Base-by-base conservation (phyloP, 1,140 invertebrate genomes). In the Panonychus citri region DNA sequence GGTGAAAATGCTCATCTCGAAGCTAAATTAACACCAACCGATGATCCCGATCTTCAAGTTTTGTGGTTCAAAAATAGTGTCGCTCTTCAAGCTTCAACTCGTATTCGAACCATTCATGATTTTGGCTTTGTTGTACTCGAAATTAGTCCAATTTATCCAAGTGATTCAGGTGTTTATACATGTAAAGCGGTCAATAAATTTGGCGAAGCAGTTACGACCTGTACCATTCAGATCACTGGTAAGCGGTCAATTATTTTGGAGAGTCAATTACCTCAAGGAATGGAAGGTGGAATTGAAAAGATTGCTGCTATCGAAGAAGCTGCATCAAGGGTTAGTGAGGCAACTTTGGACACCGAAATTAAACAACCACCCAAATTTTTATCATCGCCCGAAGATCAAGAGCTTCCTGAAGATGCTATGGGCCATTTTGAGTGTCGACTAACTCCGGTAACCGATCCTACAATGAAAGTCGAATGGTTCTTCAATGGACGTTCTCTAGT, bases 41-140 rank as follows among this genome's bases (percentile, higher is more conserved):
- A 89, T 67, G 90, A 96, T 72, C 84, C 87, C 5, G 89, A 85
- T 1, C 88, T 95, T 83, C 78, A 81, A 57, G 85, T 96, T 25
- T 88, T 94, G 72, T 95, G 90, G 90, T 91, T 78, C 68, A 81
- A 84, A 66, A 87, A 95, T 71, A 89, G 88, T 56, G 76, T 77
- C 64, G 87, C 88, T 1, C 79, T 95, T 62, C 80, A 81, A 62
- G 24, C 56, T 64, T 76, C 76, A 49, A 72, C 75, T 63, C 68
- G 77, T n/a, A 77, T 76, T 64, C 71, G 71, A 46, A 74, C 75
- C 25, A 70, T 70, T 50, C 70, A 70, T 62, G 75, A 77, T 64
- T 76, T 93, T 67, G 90, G 90, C 48, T 95, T 90, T 66, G 88
- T 91, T 17, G 85, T 87, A 19, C 61, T 77, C 27, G 75, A 77